Conservation (phyloP, 2,113 vertebrate genomes). For the Ciconia boyciana region DNA sequence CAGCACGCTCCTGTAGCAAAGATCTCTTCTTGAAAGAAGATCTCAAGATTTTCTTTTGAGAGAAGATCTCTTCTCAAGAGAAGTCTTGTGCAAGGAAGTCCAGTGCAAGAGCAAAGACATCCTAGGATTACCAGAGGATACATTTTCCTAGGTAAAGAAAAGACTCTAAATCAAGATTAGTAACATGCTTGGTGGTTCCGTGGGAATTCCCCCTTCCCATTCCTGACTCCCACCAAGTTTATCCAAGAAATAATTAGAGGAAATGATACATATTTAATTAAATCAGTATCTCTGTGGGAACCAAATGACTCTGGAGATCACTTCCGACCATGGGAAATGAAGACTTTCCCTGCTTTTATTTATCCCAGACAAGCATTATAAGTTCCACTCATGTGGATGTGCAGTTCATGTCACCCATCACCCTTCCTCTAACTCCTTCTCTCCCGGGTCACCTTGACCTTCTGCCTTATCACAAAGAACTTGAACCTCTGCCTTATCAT, state of each 20-base stretch:
- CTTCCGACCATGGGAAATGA: background rate
- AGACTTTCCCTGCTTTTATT: background rate
- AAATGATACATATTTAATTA: background rate
- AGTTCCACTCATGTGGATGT: background rate
- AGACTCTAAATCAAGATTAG: background rate
- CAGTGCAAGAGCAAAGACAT: background rate
- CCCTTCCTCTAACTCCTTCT: background rate
- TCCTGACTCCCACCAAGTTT: background rate
- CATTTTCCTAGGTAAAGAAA: background rate
- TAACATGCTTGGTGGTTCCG: background rate
- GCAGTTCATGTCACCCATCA: background rate
- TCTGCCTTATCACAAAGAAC: background rate
- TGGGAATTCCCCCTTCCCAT: background rate
- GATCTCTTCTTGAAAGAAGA: background rate
- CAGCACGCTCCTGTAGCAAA: background rate
- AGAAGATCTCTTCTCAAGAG: background rate
- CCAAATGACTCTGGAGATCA: background rate
- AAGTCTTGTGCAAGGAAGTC: background rate
- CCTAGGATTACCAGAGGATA: background rate
- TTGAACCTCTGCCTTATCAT: background rate
- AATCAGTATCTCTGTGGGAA: background rate
- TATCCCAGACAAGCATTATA: background rate
- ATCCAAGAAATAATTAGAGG: background rate
- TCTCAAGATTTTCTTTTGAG: background rate
- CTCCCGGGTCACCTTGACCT: background rate